Base-by-base conservation (phyloP, 64 coral and sea anemone species). In the Actinia equina region DNA sequence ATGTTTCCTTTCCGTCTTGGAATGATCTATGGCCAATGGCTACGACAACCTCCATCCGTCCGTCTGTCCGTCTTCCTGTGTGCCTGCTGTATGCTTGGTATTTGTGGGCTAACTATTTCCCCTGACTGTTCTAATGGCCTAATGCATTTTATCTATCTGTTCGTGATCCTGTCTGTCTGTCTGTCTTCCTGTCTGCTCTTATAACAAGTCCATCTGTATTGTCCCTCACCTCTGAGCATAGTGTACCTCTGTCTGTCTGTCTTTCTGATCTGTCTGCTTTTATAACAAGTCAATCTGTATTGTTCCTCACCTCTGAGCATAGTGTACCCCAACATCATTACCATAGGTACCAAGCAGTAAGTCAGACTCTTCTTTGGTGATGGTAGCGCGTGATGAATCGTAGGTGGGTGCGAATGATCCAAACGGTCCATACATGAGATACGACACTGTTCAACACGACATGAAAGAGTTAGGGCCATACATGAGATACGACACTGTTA, bases 351-450 rank as follows among this genome's bases (percentile, higher is more conserved):
- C 89, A 56, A 95, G 92, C 1, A 99, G 90, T 42, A 99, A 76
- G 26, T 99, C 97, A 22, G 97, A 99, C 55, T 99, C 88, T 59
- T 95, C 97, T 82, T 99, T 99, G 0, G 90, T 99, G 77, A 99
- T 93, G 52, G 97, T 99, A 51, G 97, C 97, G 63, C 89, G 94
- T 30, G 97, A 99, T 12, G 97, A 99, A 84, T 99, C 97, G 43
- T 93, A 95, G 0, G 91, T 88, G 58, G 97, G 97, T 27, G 97
- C 93, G 79, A 99, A 99, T 30, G 97, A 99, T 14, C 97, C 93
- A 85, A 95, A 99, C 3, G 97, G 93, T 17, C 97, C 97, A 88
- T 99, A 99, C 27, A 95, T 87, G 60, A 99, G 70, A 90, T 99
- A 99, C 4, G 93, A 95, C 20, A 98, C 96, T 98, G n/a, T 84